Conservation (phyloP, 2,888 invertebrate species). For the Homarus gammarus region DNA sequence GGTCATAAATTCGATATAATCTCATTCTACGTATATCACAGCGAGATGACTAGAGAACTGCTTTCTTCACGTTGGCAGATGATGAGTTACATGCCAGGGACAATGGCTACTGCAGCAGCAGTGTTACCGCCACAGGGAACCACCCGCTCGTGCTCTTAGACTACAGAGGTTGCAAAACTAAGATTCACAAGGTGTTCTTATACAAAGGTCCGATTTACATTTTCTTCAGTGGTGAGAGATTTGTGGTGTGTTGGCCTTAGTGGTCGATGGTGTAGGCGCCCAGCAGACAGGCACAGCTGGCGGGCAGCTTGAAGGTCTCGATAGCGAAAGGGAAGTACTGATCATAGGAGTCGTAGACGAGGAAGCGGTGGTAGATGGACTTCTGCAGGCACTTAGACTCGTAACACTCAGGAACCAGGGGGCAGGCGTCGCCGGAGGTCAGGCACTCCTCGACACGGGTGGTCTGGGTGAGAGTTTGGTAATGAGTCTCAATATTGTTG, state of each 20-base stretch:
- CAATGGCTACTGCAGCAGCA: not conserved
- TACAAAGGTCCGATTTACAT: not conserved
- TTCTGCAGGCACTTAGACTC: conserved; percentile 77
- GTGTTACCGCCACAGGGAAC: not conserved
- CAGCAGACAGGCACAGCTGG: conserved; percentile 77
- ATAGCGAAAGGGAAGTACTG: conserved; percentile 77
- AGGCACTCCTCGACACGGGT: conserved; percentile 76
- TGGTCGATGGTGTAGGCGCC: conserved; percentile 54
- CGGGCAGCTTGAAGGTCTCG: conserved; percentile 77
- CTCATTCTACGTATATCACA: too few species aligned
- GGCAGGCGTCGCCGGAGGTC: conserved; percentile 75
- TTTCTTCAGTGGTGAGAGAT: not conserved
- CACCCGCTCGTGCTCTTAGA: conserved; percentile 7
- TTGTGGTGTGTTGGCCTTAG: conserved; percentile 19
- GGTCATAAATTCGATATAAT: too few species aligned
- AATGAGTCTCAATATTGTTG: conserved; percentile 76
- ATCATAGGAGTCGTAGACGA: conserved; percentile 77
- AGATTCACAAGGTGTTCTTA: not conserved
- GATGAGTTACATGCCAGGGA: conserved; percentile 19
- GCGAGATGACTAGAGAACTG: conserved; percentile 43
- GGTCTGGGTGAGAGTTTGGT: conserved; percentile 76
- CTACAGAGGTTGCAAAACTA: not conserved
- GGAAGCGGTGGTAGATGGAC: conserved; percentile 77
- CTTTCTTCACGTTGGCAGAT: conserved; percentile 48
- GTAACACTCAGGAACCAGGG: conserved; percentile 77